Evolutionary conservation across 1,140 invertebrate genomes (phyloP), one percentile per base, ranked within the genome.

Genomic region (Halesus radiatus): DNA sequence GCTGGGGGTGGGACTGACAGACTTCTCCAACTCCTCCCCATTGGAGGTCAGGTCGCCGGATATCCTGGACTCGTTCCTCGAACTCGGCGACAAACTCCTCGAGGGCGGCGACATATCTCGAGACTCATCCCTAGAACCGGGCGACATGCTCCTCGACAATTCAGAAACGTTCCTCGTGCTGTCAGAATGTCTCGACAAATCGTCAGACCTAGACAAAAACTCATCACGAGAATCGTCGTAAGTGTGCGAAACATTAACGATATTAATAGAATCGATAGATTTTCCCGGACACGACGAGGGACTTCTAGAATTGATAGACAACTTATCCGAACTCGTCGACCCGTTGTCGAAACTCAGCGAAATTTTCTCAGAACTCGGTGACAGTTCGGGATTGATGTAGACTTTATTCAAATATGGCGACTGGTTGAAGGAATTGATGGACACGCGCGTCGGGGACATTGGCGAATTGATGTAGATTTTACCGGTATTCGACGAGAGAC

Each of bases 321-420:
- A 6, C 5, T 54, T 78, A 18, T 62, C 76, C n/a, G 76, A 78
- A 50, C 58, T 77, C 58, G 60, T 53, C 62, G 75, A 77, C 7
- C 45, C 64, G 50, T 58, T 70, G 16, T 62, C 66, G 29, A 66
- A 79, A 50, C 62, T 79, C 5, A 60, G 29, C 68, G 78, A 62
- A 2, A 78, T 26, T 26, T 79, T 79, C 7, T 66, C 58, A 15
- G 52, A 73, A 23, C 20, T 45, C 56, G 68, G 76, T 23, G 76
- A 79, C 22, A 52, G 6, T 7, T 70, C 76, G 3, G 76, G 60
- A 18, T 78, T 78, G 23, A 78, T 70, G 62, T 60, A 78, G n/a
- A 78, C 53, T 20, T 68, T 70, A 20, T 52, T 52, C 6, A 56
- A 10, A 26, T 20, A 74, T 10, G 53, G 70, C 20, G 70, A 73